Percentiles rank a stretch among this genome's conserved stretches.
phyloP scores from a whole-genome alignment of 1,140 invertebrate species.

The Ylistrum balloti region DNA sequence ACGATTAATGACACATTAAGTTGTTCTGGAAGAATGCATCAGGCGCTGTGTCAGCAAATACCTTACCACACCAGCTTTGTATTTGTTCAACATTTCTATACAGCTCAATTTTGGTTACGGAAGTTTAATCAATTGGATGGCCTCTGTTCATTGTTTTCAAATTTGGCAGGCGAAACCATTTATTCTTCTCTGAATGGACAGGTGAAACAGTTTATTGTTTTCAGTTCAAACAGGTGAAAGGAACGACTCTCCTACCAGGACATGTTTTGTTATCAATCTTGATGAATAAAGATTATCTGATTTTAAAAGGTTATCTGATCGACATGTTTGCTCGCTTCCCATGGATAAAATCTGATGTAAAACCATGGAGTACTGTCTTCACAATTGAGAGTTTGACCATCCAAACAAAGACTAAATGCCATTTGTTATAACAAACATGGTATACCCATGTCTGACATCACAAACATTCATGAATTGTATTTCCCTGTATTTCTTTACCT shows the following conservation, averaged over 20 bases:
- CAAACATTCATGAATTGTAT: no score
- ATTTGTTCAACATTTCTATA: neutral
- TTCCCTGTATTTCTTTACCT: no score
- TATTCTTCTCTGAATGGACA: neutral
- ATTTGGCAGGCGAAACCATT: neutral
- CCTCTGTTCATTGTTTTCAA: neutral
- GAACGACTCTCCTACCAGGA: neutral
- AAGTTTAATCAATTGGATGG: neutral
- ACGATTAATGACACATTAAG: no score
- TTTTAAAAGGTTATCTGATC: neutral
- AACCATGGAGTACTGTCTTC: neutral
- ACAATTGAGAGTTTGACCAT: neutral
- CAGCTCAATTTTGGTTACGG: neutral
- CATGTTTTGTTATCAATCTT: neutral
- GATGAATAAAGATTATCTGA: conserved; percentile 8
- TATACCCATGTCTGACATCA: no score
- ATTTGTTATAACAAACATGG: no score
- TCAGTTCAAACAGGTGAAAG: neutral
- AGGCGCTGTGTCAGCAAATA: no score
- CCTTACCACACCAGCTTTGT: neutral
- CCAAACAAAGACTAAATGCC: neutral
- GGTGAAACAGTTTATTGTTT: neutral
- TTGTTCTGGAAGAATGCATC: no score
- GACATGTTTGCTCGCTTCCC: neutral
- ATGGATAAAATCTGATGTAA: neutral